A percentile compares a stretch with the other conserved stretches of the same genome.
Evolutionary conservation across 2,888 invertebrate genomes (phyloP).

Genomic region (Podabrus alpinus): DNA sequence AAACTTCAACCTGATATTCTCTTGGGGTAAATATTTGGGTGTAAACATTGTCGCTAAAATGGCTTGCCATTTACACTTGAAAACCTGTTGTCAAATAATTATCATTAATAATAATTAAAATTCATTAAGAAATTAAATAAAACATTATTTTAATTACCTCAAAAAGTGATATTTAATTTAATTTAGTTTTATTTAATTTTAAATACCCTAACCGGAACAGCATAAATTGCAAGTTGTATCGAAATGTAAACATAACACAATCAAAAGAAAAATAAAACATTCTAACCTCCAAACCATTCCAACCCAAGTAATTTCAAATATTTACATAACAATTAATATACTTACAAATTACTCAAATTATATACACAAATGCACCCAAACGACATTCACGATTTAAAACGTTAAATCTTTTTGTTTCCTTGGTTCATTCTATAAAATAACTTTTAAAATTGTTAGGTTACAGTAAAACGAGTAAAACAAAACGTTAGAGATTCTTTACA

Average conservation of each 20-base stretch:
- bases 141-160: neutral
- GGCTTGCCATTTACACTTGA: constrained; percentile 56
- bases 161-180: neutral
- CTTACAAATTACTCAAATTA: neutral
- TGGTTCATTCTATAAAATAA: neutral
- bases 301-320: neutral
- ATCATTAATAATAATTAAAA: neutral
- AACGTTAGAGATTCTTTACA: neutral
- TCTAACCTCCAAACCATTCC: neutral
- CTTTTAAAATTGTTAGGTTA: neutral
- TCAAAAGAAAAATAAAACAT: neutral
- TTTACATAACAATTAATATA: neutral
- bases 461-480: neutral
- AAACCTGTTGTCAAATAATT: neutral
- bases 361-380: neutral
- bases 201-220: neutral
- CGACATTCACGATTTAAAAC: neutral
- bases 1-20: constrained; percentile 81
- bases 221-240: neutral
- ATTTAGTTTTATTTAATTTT: neutral
- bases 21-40: constrained; percentile 78
- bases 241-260: neutral
- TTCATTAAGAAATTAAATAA: neutral
- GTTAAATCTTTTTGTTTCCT: neutral
- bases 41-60: constrained; percentile 68